Evolutionary conservation across 2,888 invertebrate species (phyloP).

Genomic region (Hydropsyche betteni): DNA sequence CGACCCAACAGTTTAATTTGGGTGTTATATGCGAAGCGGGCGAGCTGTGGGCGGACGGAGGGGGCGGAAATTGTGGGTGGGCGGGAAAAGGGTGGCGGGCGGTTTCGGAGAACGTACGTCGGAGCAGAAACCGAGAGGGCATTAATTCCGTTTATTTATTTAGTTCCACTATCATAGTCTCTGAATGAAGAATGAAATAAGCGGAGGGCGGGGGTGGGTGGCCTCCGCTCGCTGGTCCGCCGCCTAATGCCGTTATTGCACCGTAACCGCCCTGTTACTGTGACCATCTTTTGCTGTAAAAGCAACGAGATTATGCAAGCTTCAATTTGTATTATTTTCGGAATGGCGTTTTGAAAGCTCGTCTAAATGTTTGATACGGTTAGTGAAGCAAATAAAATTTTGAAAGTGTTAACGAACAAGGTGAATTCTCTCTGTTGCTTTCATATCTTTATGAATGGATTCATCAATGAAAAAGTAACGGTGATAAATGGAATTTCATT

Average conservation of each 20-base stretch:
- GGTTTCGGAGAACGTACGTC: neutral
- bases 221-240: constrained; percentile 29
- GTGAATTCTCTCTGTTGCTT: no score
- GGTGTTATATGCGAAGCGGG: constrained; percentile 7
- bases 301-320: neutral
- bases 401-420: no score
- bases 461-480: no score
- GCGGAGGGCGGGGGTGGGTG: constrained; percentile 2
- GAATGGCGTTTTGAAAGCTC: no score
- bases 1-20: constrained; percentile 27
- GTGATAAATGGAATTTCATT: no score
- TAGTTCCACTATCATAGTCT: constrained; percentile 37
- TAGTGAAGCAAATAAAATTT: no score
- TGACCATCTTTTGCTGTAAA: constrained; percentile 17
- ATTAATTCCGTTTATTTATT: constrained; percentile 39
- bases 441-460: no score
- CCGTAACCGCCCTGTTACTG: constrained; percentile 42
- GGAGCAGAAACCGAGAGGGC: constrained; percentile 32
- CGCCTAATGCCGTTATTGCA: constrained; percentile 45
- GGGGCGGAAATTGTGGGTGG: neutral
- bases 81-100: neutral
- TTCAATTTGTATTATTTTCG: neutral
- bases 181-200: constrained; percentile 32
- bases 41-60: constrained; percentile 1
- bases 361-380: no score